Percentiles rank a stretch among this genome's conserved stretches.
phyloP scores from a whole-genome alignment of 2,888 invertebrate species.

The Andricus curvator region DNA sequence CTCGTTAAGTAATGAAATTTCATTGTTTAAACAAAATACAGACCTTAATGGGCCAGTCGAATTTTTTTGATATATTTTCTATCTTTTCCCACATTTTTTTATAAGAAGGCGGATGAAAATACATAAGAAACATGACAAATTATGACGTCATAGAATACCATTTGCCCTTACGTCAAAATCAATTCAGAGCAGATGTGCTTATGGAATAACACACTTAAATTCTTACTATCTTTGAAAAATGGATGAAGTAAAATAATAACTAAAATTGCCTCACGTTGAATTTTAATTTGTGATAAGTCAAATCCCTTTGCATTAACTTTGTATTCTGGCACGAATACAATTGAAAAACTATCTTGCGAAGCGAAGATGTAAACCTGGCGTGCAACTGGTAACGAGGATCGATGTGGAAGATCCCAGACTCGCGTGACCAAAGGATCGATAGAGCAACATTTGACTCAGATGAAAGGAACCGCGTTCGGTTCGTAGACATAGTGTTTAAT shows the following conservation, averaged over 20 bases:
- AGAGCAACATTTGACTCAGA: conserved; percentile 29
- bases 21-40: too few relatives aligned
- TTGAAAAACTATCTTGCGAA: background rate
- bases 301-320: background rate
- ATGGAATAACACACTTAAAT: too few relatives aligned
- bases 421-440: conserved; percentile 31
- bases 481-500: conserved; percentile 24
- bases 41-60: too few relatives aligned
- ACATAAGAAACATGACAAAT: too few relatives aligned
- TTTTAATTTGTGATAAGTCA: background rate
- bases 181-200: too few relatives aligned
- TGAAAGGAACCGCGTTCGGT: conserved; percentile 20
- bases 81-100: too few relatives aligned
- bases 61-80: too few relatives aligned
- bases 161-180: too few relatives aligned
- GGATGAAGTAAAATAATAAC: background rate
- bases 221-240: background rate
- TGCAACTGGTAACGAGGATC: conserved; percentile 33
- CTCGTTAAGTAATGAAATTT: too few relatives aligned
- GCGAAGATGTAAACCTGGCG: conserved; percentile 12
- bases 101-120: too few relatives aligned
- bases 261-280: background rate
- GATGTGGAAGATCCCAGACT: conserved; percentile 24
- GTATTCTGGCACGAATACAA: conserved; percentile 17
- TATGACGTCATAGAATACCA: too few relatives aligned